Conservation (phyloP, 2,113 vertebrate species). For the Synchiropus splendidus region DNA sequence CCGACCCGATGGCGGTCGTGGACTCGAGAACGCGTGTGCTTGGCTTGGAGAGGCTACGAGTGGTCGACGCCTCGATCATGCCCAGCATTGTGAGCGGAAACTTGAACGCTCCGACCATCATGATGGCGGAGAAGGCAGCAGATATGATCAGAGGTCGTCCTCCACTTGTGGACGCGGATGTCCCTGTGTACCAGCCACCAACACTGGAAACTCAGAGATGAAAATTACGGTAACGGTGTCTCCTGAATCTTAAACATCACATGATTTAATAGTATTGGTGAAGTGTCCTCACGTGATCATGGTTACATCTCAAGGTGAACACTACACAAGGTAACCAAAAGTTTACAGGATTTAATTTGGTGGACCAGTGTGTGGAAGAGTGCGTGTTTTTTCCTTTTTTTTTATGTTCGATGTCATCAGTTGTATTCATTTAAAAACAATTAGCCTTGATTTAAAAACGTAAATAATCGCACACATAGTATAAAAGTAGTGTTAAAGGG, state of each 20-base stretch:
- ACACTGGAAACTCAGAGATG: slow-evolving; percentile 75
- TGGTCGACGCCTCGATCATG: slow-evolving; percentile 95
- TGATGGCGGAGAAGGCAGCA: slow-evolving; percentile 92
- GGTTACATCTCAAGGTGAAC: not conserved
- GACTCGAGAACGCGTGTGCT: slow-evolving; percentile 77
- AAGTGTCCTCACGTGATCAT: not conserved
- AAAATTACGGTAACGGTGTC: slow-evolving; percentile 9
- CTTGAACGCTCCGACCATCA: slow-evolving; percentile 89
- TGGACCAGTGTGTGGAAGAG: no score
- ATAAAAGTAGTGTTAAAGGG: no score
- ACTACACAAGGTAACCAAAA: not conserved
- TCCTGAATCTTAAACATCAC: no score
- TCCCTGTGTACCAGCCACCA: slow-evolving; percentile 77
- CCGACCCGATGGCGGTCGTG: slow-evolving; percentile 77
- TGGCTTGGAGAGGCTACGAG: slow-evolving; percentile 78
- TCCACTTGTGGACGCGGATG: slow-evolving; percentile 61
- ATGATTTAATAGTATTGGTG: no score
- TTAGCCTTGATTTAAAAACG: no score
- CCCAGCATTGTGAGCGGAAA: slow-evolving; percentile 91
- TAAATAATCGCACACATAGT: no score
- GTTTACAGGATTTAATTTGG: not conserved
- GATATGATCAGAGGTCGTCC: slow-evolving; percentile 81
- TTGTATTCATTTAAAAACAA: no score
- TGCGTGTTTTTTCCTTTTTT: no score
- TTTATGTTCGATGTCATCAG: no score